A percentile compares a stretch with the other conserved stretches of the same genome.
Conservation (phyloP, 2,797 vertebrate species). For the Avahi laniger region DNA sequence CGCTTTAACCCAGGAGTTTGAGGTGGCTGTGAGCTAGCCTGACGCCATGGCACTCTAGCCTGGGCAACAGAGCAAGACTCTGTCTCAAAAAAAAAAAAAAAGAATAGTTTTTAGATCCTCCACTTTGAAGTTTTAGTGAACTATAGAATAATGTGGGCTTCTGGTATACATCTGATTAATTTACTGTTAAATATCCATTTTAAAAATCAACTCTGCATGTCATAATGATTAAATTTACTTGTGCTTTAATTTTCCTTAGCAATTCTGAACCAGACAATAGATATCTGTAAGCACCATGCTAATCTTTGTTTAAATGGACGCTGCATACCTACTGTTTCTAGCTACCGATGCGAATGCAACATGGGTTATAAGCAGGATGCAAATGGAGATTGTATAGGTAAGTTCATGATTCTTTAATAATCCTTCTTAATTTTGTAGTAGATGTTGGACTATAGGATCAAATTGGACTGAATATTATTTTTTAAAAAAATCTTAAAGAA, state of each 20-base stretch:
- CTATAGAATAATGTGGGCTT: not conserved
- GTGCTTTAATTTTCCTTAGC: conserved; percentile 84
- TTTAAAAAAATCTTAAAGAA: not conserved
- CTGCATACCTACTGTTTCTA: conserved; percentile 94
- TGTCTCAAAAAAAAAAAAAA: too few species aligned
- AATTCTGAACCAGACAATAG: conserved; percentile 94
- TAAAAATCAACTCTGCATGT: not conserved
- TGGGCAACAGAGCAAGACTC: too few species aligned
- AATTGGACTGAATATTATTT: not conserved
- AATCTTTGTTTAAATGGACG: conserved; percentile 97
- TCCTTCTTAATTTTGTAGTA: not conserved
- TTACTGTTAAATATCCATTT: not conserved
- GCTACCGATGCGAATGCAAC: conserved; percentile 99
- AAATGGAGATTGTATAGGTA: conserved; percentile 95
- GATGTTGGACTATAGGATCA: not conserved
- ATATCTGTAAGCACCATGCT: conserved; percentile 97
- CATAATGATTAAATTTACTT: not conserved
- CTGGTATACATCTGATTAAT: not conserved
- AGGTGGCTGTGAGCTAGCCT: too few species aligned
- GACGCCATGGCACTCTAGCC: too few species aligned
- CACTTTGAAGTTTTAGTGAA: conserved; percentile 5
- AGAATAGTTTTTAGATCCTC: not conserved
- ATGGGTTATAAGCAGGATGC: conserved; percentile 98
- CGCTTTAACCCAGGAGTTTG: too few species aligned
- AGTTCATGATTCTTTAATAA: conserved; percentile 60